A percentile compares a stretch with the other conserved stretches of the same genome.
These are phyloP conservation scores for Temnothorax curvispinosus DNA, from an alignment of 1,140 invertebrate genomes.

Conservation along the genomic window DNA sequence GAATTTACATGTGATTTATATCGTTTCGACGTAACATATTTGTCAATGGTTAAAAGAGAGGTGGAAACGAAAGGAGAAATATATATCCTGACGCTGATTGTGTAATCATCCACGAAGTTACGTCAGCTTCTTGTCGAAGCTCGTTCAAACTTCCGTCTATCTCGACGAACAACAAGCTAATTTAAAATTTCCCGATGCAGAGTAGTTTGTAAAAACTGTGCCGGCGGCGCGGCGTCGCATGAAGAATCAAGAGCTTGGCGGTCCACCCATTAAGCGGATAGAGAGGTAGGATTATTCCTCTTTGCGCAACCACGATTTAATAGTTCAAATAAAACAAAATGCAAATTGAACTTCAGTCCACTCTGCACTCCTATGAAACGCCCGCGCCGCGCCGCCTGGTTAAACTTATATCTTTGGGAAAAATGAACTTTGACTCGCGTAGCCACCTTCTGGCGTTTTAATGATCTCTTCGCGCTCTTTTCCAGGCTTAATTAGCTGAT, in stretches of 20 bases:
- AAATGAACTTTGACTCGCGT: background rate
- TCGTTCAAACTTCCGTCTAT: slow-evolving; percentile 27
- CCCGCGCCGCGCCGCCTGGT: background rate
- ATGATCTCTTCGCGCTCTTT: background rate
- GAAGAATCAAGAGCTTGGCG: background rate
- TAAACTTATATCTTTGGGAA: slow-evolving; percentile 24
- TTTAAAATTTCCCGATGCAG: slow-evolving; percentile 45
- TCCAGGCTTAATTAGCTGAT: slow-evolving; percentile 30
- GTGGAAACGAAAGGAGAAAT: background rate
- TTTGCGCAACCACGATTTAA: slow-evolving; percentile 13
- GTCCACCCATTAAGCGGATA: background rate
- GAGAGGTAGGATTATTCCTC: slow-evolving; percentile 9
- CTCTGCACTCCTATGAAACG: background rate
- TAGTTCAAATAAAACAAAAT: slow-evolving; percentile 52
- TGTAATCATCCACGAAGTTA: slow-evolving; percentile 34
- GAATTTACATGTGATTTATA: background rate
- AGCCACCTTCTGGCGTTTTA: background rate
- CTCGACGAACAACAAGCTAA: slow-evolving; percentile 39
- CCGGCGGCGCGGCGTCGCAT: background rate
- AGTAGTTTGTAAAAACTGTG: slow-evolving; percentile 29
- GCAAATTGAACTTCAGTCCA: slow-evolving; percentile 42
- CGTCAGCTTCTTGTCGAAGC: slow-evolving; percentile 22
- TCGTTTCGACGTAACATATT: background rate
- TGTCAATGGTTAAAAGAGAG: background rate
- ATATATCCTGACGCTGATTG: background rate